phyloP scores from a whole-genome alignment of 2,797 vertebrate genomes.

The Tragelaphus eurycerus region DNA sequence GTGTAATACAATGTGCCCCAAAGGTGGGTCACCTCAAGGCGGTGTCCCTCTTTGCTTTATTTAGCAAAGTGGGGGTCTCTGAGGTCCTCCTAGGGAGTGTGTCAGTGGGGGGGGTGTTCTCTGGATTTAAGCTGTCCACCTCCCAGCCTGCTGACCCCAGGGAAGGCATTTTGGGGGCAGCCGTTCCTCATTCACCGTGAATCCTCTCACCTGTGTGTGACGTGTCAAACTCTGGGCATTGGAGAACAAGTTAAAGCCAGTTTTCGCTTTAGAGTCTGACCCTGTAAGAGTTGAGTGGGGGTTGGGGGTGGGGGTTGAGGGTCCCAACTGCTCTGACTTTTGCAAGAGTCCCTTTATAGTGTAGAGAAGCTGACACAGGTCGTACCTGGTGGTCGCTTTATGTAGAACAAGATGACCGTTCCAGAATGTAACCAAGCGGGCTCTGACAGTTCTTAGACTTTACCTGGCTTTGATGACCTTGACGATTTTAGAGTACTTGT shows the following conservation, averaged over 20 bases:
- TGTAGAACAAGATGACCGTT: neutral
- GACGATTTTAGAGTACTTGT: neutral
- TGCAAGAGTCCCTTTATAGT: neutral
- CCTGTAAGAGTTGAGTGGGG: neutral
- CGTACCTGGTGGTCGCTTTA: fast-evolving
- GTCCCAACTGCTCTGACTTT: neutral
- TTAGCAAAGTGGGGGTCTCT: neutral
- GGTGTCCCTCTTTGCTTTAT: too few species aligned
- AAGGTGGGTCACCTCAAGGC: neutral
- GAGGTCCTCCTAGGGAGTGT: neutral
- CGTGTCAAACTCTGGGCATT: neutral
- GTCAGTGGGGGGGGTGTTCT: neutral
- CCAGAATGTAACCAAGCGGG: neutral
- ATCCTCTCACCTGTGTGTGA: fast-evolving
- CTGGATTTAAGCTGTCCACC: neutral
- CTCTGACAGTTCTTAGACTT: neutral
- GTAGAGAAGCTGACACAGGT: fast-evolving
- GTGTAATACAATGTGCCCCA: fast-evolving
- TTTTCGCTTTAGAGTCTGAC: neutral
- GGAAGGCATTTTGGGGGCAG: neutral
- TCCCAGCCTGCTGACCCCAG: neutral
- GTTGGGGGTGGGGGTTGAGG: neutral
- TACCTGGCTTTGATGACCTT: neutral
- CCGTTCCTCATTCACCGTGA: neutral
- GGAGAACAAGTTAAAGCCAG: neutral